Base-by-base conservation (phyloP, 2,797 vertebrate species). In the Australoheros facetus region DNA sequence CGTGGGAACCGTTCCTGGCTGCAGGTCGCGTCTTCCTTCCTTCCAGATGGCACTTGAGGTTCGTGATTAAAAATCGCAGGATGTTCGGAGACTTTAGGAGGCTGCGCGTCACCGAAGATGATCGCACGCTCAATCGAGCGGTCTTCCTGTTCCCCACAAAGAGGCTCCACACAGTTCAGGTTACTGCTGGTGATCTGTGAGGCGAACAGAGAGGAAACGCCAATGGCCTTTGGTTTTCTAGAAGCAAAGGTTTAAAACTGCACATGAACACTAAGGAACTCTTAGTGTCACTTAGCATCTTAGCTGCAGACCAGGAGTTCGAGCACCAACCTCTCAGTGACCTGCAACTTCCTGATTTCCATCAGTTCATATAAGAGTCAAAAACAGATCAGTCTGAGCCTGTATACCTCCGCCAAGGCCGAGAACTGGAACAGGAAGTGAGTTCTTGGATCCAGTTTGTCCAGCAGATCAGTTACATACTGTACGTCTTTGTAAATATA, bases 171-270 rank as follows among this genome's bases (percentile, higher is more conserved):
- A 4, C n/a, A 3, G 16, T 28, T 56, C 28, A 57, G 23, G 23
- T 74, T 60, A 83, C 39, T 75, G 79, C 80, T 86, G 58, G 23
- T 39, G 71, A 78, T 74, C 92, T 92, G 85, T 60, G 73, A 64
- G 57, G 23, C 0, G 23, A 21, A 13, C 13, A 70, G 71, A 53
- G 17, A 26, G 17, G 9, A 62, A 69, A 51, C 23, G 19, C 23
- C 7, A 26, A 34, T 4, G 21, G 12, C 23, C 16, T 69, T 23
- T 4, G 19, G 9, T 66, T 66, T 48, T 30, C 42, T 66, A 10
- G 5, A 48, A 66, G 39, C 23, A 45, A 45, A 28, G 26, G 42
- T 13, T 51, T 51, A 30, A 69, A 7, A 69, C 42, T 1, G 8
- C 1, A 69, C 2, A 19, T 0, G 42, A 19, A 26, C 23, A 48